Base-by-base conservation (phyloP, 2,113 vertebrate species). In the Cyprinodon brontotheroides region DNA sequence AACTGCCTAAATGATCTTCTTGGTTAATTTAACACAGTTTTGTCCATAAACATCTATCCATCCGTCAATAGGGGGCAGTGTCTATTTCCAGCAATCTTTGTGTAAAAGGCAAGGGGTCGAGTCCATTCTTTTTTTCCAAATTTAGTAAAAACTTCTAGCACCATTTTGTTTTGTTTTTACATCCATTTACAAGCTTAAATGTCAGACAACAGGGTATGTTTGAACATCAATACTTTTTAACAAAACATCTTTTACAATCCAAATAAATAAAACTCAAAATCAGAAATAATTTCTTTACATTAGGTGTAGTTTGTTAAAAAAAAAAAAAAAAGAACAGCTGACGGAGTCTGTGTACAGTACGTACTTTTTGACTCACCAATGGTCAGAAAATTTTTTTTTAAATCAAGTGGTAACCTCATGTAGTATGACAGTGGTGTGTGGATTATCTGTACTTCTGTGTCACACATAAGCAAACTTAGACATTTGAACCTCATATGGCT, bases 401-500 rank as follows among this genome's bases (percentile, higher is more conserved):
- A 72, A 68, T 75, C 61, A 65, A 43, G 65, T 29, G 9, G 10
- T 14, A 57, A 72, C 65, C 65, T 89, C 75, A 73, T 1, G 3
- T 80, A 63, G 72, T 80, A 84, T 62, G 83, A 75, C 79, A 78
- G 50, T 69, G 63, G 75, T 79, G 79, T 43, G 67, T 59, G 38
- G 78, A 50, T 63, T 74, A 61, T 85, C 45, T 73, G 62, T 20
- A 47, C 37, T 39, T 65, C 37, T 80, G 61, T 50, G 65, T 67
- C 61, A 63, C 61, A 74, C 36, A 80, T 17, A 62, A 75, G 86
- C 74, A 77, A 84, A 84, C 72, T 75, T 68, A 86, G 74, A 76
- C 82, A 71, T 66, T 83, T 89, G 80, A 29, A 73, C 81, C 81
- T 80, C 72, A 69, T 68, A 71, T 77, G 84, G 71, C 78, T 81